These are phyloP conservation scores for Philopotamus ludificatus DNA, from an alignment of 1,140 invertebrate genomes.

Conservation along the genomic window DNA sequence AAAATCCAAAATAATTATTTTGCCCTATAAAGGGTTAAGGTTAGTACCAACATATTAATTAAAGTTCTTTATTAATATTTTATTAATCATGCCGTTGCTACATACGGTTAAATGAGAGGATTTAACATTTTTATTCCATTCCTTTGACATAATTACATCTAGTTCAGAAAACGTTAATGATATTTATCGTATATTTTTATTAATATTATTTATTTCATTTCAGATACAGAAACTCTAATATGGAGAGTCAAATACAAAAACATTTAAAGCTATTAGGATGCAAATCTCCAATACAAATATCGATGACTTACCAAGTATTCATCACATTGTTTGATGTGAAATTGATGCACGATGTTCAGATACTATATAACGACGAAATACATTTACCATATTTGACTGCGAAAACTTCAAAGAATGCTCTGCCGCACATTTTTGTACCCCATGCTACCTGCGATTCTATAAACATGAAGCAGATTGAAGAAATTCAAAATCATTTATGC, in stretches of 20 bases:
- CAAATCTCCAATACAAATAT: slow-evolving; percentile 17
- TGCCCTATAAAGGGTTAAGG: too few relatives aligned
- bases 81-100: too few relatives aligned
- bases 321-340: slow-evolving; percentile 36
- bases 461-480: slow-evolving; percentile 16
- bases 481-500: slow-evolving; percentile 34
- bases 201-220: slow-evolving; percentile 2
- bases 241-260: slow-evolving; percentile 28
- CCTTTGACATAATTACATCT: too few relatives aligned
- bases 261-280: slow-evolving; percentile 34
- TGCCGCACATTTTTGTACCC: slow-evolving; percentile 30
- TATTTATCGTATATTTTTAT: too few relatives aligned
- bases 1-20: too few relatives aligned
- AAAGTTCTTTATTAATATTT: too few relatives aligned
- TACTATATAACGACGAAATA: slow-evolving; percentile 18
- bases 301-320: slow-evolving; percentile 35
- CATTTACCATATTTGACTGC: slow-evolving; percentile 30
- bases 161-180: too few relatives aligned
- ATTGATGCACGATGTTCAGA: slow-evolving; percentile 37
- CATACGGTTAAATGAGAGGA: too few relatives aligned
- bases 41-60: too few relatives aligned
- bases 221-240: slow-evolving; percentile 1
- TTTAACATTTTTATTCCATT: too few relatives aligned
- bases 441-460: slow-evolving; percentile 25
- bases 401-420: slow-evolving; percentile 26